Evolutionary conservation across 2,113 vertebrate species (phyloP).

Genomic region (Zosterops borbonicus): DNA sequence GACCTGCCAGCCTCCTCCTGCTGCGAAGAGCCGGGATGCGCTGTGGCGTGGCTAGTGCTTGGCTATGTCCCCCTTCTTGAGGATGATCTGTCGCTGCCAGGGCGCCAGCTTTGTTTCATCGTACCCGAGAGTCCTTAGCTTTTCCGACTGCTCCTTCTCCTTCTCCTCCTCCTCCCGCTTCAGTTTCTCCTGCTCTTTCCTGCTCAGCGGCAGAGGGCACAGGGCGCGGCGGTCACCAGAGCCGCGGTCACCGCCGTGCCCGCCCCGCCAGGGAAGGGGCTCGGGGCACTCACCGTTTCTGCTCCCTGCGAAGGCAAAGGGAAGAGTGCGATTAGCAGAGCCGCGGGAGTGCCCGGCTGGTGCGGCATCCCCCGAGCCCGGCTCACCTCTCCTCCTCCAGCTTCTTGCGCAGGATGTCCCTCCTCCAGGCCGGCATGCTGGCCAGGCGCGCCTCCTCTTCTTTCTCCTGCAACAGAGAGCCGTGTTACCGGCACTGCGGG

Average conservation of each 20-base stretch:
- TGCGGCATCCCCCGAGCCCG: not conserved
- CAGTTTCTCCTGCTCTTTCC: slow-evolving; percentile 85
- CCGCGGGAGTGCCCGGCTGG: rapidly evolving
- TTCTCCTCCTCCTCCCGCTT: slow-evolving; percentile 83
- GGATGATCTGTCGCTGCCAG: slow-evolving; percentile 96
- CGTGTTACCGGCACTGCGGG: not conserved
- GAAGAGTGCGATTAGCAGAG: not conserved
- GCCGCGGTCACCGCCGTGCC: not conserved
- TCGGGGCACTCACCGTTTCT: slow-evolving; percentile 87
- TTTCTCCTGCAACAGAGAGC: slow-evolving; percentile 79
- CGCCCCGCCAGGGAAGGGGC: not conserved
- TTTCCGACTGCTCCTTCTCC: slow-evolving; percentile 89
- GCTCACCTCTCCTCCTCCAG: slow-evolving; percentile 93
- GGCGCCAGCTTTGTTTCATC: slow-evolving; percentile 95
- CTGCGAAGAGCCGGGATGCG: slow-evolving; percentile 26
- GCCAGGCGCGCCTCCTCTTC: slow-evolving; percentile 88
- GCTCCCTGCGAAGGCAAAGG: slow-evolving; percentile 80
- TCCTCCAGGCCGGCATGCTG: slow-evolving; percentile 93
- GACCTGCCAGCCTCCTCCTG: not conserved
- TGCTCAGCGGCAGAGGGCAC: slow-evolving; percentile 46
- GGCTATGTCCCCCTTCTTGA: slow-evolving; percentile 94
- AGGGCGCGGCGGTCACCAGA: not conserved
- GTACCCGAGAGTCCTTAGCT: slow-evolving; percentile 91
- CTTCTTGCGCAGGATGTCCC: slow-evolving; percentile 96
- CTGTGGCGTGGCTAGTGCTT: slow-evolving; percentile 79